Conservation (phyloP, 2,888 invertebrate species). For the Archaeoteleia sp. region DNA sequence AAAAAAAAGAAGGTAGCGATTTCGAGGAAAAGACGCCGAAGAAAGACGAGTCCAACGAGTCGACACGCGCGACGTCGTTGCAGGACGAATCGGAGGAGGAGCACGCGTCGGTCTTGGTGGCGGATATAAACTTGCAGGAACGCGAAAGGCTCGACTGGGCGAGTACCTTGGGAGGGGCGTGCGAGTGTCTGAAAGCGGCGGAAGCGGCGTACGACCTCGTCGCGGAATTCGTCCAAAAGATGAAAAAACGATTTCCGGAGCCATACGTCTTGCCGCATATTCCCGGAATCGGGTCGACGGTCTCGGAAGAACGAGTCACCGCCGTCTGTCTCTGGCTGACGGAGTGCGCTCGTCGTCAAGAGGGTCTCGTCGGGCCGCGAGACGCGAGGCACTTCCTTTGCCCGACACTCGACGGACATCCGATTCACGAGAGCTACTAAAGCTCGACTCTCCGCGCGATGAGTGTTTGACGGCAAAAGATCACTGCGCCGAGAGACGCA, state of each 20-base stretch:
- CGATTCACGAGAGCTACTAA: constrained; percentile 36
- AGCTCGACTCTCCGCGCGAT: no score
- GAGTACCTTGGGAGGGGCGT: constrained; percentile 49
- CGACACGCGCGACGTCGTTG: constrained; percentile 22
- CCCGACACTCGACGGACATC: constrained; percentile 78
- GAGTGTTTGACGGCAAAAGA: no score
- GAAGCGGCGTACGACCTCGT: constrained; percentile 53
- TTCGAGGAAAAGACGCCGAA: background rate
- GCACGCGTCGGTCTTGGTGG: constrained; percentile 1
- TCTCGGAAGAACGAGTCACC: constrained; percentile 59
- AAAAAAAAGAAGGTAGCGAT: background rate
- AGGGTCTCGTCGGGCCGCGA: constrained; percentile 81
- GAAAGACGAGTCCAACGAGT: constrained; percentile 1
- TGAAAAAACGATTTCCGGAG: constrained; percentile 57
- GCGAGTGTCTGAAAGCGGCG: constrained; percentile 58
- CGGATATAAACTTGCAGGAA: constrained; percentile 16
- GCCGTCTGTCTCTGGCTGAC: constrained; percentile 65
- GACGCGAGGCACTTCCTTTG: constrained; percentile 83
- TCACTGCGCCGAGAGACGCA: no score
- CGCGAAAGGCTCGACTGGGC: background rate
- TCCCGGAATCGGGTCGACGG: constrained; percentile 64
- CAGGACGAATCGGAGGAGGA: constrained; percentile 17
- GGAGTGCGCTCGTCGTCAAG: constrained; percentile 76
- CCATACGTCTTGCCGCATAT: constrained; percentile 54
- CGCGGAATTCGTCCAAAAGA: constrained; percentile 61